Conservation (phyloP, 2,888 invertebrate genomes). For the Dichetophora obliterata region DNA sequence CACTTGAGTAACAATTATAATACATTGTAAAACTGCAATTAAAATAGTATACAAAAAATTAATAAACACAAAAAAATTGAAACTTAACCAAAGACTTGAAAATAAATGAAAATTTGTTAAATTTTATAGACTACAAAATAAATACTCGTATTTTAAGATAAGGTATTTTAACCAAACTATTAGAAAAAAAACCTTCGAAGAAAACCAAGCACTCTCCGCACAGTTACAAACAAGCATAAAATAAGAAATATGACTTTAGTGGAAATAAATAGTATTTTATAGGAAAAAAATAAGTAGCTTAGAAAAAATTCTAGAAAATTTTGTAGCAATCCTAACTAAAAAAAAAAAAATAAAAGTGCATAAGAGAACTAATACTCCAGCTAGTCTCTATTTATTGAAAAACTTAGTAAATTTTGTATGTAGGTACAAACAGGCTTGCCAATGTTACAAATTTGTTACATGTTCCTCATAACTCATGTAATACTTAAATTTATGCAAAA, state of each 20-base stretch:
- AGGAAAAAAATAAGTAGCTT: no score
- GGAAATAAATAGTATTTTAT: neutral
- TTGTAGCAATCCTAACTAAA: neutral
- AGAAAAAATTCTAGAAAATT: neutral
- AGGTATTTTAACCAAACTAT: neutral
- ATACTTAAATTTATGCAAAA: conserved; percentile 51
- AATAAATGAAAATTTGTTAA: conserved; percentile 54
- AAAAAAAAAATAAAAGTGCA: no score
- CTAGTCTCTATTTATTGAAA: neutral
- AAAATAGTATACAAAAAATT: neutral
- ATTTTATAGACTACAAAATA: conserved; percentile 50
- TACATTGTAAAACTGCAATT: no score
- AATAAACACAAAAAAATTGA: neutral
- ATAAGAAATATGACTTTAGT: conserved; percentile 45
- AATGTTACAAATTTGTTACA: neutral
- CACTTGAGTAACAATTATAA: no score
- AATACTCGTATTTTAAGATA: conserved; percentile 31
- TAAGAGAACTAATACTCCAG: no score
- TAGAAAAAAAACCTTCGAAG: conserved; percentile 34
- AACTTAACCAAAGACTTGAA: conserved; percentile 57
- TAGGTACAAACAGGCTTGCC: neutral
- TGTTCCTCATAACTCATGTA: conserved; percentile 58
- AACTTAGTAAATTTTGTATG: neutral
- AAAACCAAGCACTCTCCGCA: neutral
- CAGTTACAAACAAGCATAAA: conserved; percentile 29